Conservation (phyloP, 2,888 invertebrate species). For the Biston betularia region DNA sequence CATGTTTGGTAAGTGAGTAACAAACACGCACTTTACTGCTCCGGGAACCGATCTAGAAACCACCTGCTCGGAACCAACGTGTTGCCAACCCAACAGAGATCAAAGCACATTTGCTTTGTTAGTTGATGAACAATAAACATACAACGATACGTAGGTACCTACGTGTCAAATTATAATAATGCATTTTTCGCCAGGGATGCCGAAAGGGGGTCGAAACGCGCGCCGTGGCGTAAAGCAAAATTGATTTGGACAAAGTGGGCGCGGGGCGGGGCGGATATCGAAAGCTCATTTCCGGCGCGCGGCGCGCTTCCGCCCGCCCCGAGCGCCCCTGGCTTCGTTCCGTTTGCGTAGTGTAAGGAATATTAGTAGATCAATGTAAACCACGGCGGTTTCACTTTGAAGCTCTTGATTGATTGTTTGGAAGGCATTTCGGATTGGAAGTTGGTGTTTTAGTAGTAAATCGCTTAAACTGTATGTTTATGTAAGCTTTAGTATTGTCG, state of each 20-base stretch:
- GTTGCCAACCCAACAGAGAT: no score
- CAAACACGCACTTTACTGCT: no score
- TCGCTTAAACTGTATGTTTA: background rate
- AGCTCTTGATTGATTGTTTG: slow-evolving; percentile 23
- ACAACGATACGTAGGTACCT: no score
- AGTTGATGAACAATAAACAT: no score
- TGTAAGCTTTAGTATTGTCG: background rate
- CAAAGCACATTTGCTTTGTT: no score
- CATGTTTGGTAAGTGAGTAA: no score
- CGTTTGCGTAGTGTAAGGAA: slow-evolving; percentile 43
- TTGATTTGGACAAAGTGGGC: slow-evolving; percentile 78
- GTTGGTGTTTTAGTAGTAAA: slow-evolving; percentile 9
- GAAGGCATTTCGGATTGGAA: slow-evolving; percentile 3
- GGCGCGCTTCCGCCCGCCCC: slow-evolving; percentile 56
- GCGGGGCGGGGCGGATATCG: slow-evolving; percentile 68
- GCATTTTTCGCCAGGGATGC: slow-evolving; percentile 50
- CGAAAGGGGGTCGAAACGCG: slow-evolving; percentile 32
- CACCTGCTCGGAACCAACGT: no score
- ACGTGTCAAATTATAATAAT: slow-evolving; percentile 21
- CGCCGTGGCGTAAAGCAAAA: slow-evolving; percentile 63
- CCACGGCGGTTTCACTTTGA: slow-evolving; percentile 16
- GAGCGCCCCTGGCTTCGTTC: slow-evolving; percentile 38
- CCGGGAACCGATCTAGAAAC: no score
- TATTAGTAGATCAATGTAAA: slow-evolving; percentile 30
- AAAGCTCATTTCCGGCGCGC: slow-evolving; percentile 76